Evolutionary conservation across 2,888 invertebrate genomes (phyloP).

Genomic region (Charanyca ferruginea): DNA sequence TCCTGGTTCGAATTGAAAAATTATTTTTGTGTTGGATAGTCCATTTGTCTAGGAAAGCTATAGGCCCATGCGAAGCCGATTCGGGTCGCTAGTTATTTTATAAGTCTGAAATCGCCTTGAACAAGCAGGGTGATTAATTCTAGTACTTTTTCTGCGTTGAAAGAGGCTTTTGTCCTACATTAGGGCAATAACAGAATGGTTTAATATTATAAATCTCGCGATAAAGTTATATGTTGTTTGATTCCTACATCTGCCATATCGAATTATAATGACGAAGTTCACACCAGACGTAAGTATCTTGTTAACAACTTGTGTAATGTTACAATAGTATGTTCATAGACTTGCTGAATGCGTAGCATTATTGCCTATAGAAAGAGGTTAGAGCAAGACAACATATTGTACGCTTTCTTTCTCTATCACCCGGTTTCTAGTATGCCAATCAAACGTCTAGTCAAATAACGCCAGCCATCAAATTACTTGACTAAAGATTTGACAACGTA

Average conservation of each 20-base stretch:
- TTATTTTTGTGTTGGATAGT: no score
- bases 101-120: no score
- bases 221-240: no score
- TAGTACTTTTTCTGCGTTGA: no score
- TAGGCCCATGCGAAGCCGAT: no score
- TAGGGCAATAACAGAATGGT: no score
- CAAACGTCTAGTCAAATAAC: conserved; percentile 19
- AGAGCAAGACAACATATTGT: neutral
- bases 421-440: neutral
- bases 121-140: no score
- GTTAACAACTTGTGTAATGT: conserved; percentile 16
- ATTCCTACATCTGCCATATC: neutral
- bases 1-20: no score
- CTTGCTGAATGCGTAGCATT: neutral
- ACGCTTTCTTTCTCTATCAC: neutral
- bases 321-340: conserved; percentile 11
- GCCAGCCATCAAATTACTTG: conserved; percentile 34
- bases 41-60: no score
- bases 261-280: conserved; percentile 6
- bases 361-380: neutral
- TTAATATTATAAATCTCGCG: no score
- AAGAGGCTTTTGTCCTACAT: no score
- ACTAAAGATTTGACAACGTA: conserved; percentile 2
- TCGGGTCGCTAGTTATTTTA: no score
- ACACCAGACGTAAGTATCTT: conserved; percentile 21